A percentile compares a stretch with the other conserved stretches of the same genome.
These are phyloP conservation scores for Capromys pilorides DNA, from an alignment of 2,797 vertebrate genomes.

Conservation along the genomic window DNA sequence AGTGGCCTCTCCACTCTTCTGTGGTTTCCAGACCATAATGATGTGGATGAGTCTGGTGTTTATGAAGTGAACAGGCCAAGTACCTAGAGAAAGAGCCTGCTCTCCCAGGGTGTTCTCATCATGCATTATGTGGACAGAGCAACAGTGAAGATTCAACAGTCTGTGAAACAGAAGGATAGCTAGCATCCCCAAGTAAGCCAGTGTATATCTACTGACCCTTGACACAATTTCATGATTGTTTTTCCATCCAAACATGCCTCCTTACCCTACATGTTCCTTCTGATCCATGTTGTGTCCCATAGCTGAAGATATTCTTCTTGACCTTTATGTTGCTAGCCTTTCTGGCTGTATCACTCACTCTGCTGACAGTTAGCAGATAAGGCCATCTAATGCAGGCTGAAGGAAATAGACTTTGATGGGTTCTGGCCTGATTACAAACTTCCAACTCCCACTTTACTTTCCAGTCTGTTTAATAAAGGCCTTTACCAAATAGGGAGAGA, in stretches of 20 bases:
- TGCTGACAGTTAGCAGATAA: not conserved
- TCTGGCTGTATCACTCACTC: not conserved
- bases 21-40: not conserved
- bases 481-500: too few relatives aligned
- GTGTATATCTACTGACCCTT: too few relatives aligned
- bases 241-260: not conserved
- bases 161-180: too few relatives aligned
- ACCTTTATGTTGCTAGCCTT: not conserved
- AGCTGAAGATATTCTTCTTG: not conserved
- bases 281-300: not conserved
- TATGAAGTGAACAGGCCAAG: not conserved
- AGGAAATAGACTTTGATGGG: too few relatives aligned
- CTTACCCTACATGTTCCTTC: not conserved
- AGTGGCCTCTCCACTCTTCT: not conserved
- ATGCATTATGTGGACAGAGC: not conserved
- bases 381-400: not conserved
- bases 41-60: not conserved
- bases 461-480: too few relatives aligned
- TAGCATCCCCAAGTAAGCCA: not conserved
- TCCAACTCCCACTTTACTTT: too few relatives aligned
- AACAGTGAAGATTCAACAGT: not conserved
- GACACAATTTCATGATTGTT: not conserved
- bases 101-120: not conserved
- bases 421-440: too few relatives aligned
- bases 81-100: too few relatives aligned